Evolutionary conservation across 2,113 vertebrate species (phyloP).

Genomic region (Percina caprodes): DNA sequence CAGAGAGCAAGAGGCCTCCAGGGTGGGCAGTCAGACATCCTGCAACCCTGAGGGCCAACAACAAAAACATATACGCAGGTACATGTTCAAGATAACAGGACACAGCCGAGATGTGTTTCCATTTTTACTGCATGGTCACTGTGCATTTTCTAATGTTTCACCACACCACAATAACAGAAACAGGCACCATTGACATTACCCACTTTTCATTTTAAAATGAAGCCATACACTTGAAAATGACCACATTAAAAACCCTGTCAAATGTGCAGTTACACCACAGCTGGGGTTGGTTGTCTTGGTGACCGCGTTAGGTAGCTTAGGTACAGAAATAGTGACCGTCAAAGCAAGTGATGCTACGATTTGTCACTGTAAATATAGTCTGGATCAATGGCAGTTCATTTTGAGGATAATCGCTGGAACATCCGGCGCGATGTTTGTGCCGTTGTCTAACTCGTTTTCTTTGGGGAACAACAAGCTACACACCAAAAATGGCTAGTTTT

Average conservation of each 20-base stretch:
- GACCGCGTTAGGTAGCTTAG: background rate
- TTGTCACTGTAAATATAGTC: background rate
- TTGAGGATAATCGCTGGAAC: no score
- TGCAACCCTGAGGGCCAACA: conserved; percentile 17
- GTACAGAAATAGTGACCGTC: background rate
- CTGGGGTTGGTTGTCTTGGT: no score
- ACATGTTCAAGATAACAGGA: background rate
- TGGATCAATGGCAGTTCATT: no score
- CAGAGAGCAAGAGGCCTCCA: conserved; percentile 54
- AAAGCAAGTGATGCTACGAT: background rate
- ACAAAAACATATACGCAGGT: conserved; percentile 3
- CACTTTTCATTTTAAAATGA: background rate
- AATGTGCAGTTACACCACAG: background rate
- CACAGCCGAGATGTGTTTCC: background rate
- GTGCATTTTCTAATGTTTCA: background rate
- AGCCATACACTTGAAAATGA: background rate
- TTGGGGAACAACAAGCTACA: no score
- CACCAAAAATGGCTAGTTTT: no score
- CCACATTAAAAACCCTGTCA: background rate
- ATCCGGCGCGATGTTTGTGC: no score
- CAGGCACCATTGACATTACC: background rate
- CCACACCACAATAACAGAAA: no score
- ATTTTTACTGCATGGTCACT: background rate
- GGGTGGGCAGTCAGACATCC: conserved; percentile 39
- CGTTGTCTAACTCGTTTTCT: no score